Conservation (phyloP, 2,113 vertebrate genomes). For the Corythornis vintsioides region DNA sequence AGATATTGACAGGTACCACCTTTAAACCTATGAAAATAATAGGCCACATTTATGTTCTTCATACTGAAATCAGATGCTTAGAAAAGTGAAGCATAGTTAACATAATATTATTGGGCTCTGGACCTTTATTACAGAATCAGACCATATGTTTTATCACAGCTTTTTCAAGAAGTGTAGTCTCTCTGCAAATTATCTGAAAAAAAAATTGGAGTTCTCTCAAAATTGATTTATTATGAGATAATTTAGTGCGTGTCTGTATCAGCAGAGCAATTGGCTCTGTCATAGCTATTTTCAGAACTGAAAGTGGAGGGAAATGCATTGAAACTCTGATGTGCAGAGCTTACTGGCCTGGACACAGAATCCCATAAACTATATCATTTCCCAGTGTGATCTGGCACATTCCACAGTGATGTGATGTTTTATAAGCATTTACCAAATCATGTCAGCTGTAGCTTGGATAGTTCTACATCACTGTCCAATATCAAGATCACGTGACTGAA, state of each 20-base stretch:
- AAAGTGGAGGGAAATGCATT: not conserved
- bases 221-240: not conserved
- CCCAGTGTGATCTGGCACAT: not conserved
- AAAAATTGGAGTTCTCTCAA: not conserved
- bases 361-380: not conserved
- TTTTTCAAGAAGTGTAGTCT: not conserved
- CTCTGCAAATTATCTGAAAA: not conserved
- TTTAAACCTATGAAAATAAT: not conserved
- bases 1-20: not conserved
- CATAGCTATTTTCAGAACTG: not conserved
- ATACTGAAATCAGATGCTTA: not conserved
- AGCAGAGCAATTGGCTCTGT: not conserved
- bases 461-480: not conserved
- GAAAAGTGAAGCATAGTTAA: not conserved
- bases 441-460: not conserved
- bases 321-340: not conserved
- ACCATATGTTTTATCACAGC: not conserved
- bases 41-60: not conserved
- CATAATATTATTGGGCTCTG: not conserved
- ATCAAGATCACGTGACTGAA: not conserved
- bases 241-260: not conserved
- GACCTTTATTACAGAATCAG: not conserved
- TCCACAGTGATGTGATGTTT: not conserved
- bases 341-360: not conserved
- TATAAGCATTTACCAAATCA: not conserved